Percentiles rank a stretch among this genome's conserved stretches.
phyloP scores from a whole-genome alignment of 2,797 vertebrate species.

The Glyptemys insculpta region DNA sequence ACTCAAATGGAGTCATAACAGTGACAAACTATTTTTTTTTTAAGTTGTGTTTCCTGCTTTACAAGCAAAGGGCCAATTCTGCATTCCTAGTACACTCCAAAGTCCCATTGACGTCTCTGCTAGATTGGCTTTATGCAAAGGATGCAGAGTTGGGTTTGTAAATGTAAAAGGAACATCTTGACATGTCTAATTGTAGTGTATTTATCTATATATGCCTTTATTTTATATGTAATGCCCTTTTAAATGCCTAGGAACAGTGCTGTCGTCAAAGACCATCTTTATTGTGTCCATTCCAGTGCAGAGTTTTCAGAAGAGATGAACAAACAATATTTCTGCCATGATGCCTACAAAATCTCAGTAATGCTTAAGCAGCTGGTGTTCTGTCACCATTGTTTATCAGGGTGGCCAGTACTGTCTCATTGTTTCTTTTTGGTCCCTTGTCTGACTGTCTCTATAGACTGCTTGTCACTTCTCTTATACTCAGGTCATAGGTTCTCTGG shows the following conservation, averaged over 20 bases:
- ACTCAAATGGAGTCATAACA: background rate
- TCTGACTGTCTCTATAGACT: background rate
- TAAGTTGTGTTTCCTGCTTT: background rate
- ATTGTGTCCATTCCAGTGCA: constrained; percentile 1
- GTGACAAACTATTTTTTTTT: background rate
- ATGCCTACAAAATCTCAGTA: background rate
- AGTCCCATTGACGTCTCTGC: background rate
- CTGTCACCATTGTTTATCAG: background rate
- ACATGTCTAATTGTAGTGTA: constrained; percentile 37
- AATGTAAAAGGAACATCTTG: background rate
- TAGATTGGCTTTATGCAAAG: background rate
- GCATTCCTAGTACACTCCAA: background rate
- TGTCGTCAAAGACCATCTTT: background rate
- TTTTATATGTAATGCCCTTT: constrained; percentile 14
- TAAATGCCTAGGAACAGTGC: constrained; percentile 19
- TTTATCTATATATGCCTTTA: constrained; percentile 53
- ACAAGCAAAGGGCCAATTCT: background rate
- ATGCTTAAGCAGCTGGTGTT: background rate
- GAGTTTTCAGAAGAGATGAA: background rate
- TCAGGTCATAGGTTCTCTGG: background rate
- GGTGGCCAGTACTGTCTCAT: background rate
- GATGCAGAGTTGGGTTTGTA: constrained; percentile 16
- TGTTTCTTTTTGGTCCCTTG: background rate
- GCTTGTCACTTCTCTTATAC: background rate
- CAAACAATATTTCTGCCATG: background rate